A percentile compares a stretch with the other conserved stretches of the same genome.
Evolutionary conservation across 2,113 vertebrate species (phyloP).

Genomic region (Misgurnus anguillicaudatus): DNA sequence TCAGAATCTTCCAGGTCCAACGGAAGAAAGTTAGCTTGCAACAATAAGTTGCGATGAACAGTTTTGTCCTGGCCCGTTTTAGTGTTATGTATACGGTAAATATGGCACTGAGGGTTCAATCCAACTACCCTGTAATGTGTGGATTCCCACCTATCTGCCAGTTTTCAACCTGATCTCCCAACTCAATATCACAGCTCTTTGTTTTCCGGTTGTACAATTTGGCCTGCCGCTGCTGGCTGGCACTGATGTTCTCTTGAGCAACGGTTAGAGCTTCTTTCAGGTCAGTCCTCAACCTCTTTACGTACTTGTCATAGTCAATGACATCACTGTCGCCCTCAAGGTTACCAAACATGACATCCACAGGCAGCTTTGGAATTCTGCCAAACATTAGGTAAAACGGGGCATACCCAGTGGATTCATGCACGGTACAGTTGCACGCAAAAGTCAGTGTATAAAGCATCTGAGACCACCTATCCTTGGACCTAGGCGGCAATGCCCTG

Average conservation of each 20-base stretch:
- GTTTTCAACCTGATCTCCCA: not conserved
- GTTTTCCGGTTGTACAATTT: no score
- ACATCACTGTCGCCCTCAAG: not conserved
- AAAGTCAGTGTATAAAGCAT: not conserved
- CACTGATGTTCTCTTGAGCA: not conserved
- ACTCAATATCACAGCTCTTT: not conserved
- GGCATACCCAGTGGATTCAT: no score
- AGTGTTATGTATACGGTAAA: not conserved
- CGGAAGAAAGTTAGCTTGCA: conserved; percentile 1
- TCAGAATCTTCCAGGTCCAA: not conserved
- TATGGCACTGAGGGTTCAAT: not conserved
- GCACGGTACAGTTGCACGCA: no score
- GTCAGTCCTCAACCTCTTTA: not conserved
- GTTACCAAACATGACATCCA: no score
- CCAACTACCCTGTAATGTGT: not conserved
- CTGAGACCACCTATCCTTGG: not conserved
- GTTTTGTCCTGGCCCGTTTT: not conserved
- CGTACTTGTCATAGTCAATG: conserved; percentile 2
- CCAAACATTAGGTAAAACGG: no score
- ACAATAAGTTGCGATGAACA: not conserved
- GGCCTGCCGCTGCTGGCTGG: not conserved
- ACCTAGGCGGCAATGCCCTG: not conserved
- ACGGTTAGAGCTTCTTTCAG: not conserved
- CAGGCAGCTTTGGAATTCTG: no score
- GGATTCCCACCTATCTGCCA: not conserved